phyloP scores from a whole-genome alignment of 2,113 vertebrate species.

The Oncorhynchus tshawytscha region DNA sequence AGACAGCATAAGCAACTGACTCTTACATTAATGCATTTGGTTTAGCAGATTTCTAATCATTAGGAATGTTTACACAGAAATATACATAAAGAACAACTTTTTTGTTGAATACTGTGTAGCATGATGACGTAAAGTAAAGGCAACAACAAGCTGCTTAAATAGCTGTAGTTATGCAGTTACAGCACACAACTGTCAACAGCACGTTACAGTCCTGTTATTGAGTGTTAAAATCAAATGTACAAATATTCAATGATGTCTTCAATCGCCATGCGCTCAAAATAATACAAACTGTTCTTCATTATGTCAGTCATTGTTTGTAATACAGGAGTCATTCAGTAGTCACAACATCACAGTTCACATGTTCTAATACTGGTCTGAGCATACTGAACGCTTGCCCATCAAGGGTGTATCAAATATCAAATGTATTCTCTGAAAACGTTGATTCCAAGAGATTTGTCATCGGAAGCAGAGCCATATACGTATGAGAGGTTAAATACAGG shows the following conservation, averaged over 20 bases:
- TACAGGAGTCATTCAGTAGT: not conserved
- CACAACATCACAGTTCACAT: not conserved
- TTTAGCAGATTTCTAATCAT: conserved; percentile 5
- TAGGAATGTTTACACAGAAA: not conserved
- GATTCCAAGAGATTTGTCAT: not conserved
- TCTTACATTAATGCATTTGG: not conserved
- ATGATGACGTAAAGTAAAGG: not conserved
- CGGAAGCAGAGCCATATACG: too few relatives aligned
- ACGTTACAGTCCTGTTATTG: not conserved
- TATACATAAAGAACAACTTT: not conserved
- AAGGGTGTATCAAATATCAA: not conserved
- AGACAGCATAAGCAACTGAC: too few relatives aligned
- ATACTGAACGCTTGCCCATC: not conserved
- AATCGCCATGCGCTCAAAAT: conserved; percentile 1
- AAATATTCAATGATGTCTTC: not conserved
- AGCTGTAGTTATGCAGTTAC: not conserved
- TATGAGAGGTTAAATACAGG: not conserved
- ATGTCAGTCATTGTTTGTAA: not conserved
- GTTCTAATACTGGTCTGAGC: not conserved
- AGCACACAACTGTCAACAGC: conserved; percentile 8
- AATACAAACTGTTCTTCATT: not conserved
- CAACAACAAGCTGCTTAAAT: conserved; percentile 6
- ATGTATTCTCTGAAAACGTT: not conserved
- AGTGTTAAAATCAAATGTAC: not conserved
- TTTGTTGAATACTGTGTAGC: not conserved